Conservation (phyloP, 2,797 vertebrate genomes). For the Hemitrygon akajei region DNA sequence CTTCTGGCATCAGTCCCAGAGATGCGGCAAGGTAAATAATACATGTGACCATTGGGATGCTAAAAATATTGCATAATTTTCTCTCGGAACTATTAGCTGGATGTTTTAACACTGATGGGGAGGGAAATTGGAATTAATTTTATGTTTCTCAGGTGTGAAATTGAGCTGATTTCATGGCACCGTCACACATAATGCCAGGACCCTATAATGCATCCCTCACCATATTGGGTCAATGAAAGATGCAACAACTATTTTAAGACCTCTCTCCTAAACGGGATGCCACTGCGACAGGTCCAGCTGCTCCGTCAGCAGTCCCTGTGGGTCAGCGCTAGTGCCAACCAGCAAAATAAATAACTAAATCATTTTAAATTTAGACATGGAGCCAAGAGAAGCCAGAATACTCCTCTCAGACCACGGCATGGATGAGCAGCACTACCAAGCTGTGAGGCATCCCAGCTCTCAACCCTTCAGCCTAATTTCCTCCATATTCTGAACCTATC, state of each 20-base stretch:
- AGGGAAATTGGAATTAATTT: background rate
- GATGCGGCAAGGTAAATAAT: constrained; percentile 25
- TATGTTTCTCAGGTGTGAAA: background rate
- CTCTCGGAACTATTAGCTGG: background rate
- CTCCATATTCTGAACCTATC: background rate
- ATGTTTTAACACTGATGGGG: background rate
- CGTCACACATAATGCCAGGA: background rate
- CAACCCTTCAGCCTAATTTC: too few relatives aligned
- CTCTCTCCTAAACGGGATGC: background rate
- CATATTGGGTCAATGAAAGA: background rate
- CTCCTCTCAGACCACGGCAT: background rate
- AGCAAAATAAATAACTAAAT: background rate
- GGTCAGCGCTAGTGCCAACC: background rate
- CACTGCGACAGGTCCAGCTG: background rate
- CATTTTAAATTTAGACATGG: background rate
- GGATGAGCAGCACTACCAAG: background rate
- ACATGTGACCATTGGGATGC: constrained; percentile 19
- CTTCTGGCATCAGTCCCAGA: background rate
- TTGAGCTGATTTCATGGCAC: background rate
- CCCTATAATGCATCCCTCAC: background rate
- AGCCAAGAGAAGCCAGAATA: background rate
- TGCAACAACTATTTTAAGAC: background rate
- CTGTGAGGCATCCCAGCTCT: background rate
- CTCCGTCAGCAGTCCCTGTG: background rate
- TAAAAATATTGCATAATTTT: constrained; percentile 15